Base-by-base conservation (phyloP, 2,113 vertebrate genomes). In the Microtus richardsoni region DNA sequence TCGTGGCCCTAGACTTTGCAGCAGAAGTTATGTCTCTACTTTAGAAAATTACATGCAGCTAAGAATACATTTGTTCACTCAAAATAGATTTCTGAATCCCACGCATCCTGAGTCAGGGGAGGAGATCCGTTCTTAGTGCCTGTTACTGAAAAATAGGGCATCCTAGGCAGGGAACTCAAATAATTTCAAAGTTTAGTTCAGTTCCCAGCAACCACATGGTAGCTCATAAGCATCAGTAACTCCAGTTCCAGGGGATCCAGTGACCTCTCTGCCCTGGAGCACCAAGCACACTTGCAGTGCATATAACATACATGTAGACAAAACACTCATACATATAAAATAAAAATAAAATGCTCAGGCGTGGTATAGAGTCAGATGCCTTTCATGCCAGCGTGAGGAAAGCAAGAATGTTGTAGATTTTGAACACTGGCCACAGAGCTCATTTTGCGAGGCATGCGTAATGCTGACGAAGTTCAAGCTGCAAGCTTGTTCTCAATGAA, bases 21-120 rank as follows among this genome's bases (percentile, higher is more conserved):
- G n/a, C 85, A 88, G 71, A 96, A 96, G 83, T 78, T 89, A 52
- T 80, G 75, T 92, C 91, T 96, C n/a, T 71, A 84, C 66, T 97
- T 95, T 75, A 80, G 71, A 79, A 97, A 92, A 95, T 95, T 87
- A 60, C 41, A 89, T 90, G 91, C 58, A 94, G 89, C 88, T 94
- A 96, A 97, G 95, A 97, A 96, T 95, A 97, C 49, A 93, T 33
- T 89, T 93, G 58, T 86, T 95, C 83, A 85, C 89, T 95, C 73
- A 80, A 89, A 97, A 95, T 96, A 97, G 87, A 89, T 80, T 97
- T 95, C 94, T 77, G 58, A 58, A 68, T 90, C 89, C 89, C 88
- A 94, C 41, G 54, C 73, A 97, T 90, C 75, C 95, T 93, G 44
- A 54, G 54, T 54, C n/a, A 52, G 70, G 14, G 52, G 88, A 87